Evolutionary conservation across 1,140 invertebrate genomes (phyloP).

Genomic region (Eriocheir sinensis): DNA sequence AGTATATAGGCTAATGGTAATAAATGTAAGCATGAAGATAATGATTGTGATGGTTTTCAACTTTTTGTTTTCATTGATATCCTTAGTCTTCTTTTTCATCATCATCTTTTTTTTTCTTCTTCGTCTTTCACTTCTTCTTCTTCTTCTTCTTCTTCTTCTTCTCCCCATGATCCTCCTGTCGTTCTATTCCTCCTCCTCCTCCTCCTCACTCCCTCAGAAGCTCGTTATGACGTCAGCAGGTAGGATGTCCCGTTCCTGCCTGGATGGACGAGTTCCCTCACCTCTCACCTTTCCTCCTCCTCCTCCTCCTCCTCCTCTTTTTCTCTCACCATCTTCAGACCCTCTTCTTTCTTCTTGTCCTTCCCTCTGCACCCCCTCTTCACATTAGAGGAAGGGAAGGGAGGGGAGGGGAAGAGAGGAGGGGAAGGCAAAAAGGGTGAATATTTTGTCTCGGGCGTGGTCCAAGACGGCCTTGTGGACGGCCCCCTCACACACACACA

Average conservation of each 20-base stretch:
- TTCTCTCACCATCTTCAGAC: neutral
- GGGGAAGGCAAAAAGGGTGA: neutral
- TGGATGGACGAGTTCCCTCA: neutral
- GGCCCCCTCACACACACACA: neutral
- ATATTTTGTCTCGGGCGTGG: neutral
- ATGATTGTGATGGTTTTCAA: too few species aligned
- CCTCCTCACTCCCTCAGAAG: neutral
- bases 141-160: neutral
- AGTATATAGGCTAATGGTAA: neutral
- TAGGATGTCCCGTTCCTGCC: neutral
- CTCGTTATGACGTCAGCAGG: neutral
- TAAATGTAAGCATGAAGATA: neutral
- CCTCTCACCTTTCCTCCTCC: slow-evolving; percentile 14
- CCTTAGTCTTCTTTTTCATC: neutral
- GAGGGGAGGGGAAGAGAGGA: neutral
- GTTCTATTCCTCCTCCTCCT: neutral
- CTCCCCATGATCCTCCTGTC: too few species aligned
- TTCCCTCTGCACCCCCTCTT: neutral
- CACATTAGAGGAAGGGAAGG: neutral
- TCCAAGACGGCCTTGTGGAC: neutral
- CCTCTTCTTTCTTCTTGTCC: neutral
- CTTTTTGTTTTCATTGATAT: too few species aligned
- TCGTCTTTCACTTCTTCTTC: neutral
- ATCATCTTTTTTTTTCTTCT: neutral
- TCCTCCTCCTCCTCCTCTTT: slow-evolving; percentile 8